Evolutionary conservation across 2,113 vertebrate species (phyloP).

Genomic region (Hepsetus odoe): DNA sequence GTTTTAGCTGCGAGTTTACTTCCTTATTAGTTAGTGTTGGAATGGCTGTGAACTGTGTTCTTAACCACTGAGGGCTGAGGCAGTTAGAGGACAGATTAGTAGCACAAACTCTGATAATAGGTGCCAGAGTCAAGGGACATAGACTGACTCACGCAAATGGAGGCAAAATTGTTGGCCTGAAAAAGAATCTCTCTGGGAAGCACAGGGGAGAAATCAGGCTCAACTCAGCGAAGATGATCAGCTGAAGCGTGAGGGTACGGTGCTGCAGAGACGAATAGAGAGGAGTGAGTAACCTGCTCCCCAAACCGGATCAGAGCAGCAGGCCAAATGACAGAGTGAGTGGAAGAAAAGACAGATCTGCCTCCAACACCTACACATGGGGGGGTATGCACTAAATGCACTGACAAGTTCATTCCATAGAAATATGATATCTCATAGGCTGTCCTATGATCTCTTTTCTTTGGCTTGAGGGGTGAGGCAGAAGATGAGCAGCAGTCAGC

Average conservation of each 20-base stretch:
- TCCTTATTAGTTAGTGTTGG: too few relatives aligned
- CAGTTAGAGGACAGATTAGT: neutral
- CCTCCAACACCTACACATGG: conserved; percentile 3
- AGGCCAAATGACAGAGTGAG: conserved; percentile 31
- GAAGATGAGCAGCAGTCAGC: too few relatives aligned
- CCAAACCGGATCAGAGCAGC: conserved; percentile 9
- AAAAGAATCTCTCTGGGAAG: neutral
- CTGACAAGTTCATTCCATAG: neutral
- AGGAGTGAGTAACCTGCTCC: conserved; percentile 6
- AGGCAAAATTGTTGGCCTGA: neutral
- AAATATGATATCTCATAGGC: too few relatives aligned
- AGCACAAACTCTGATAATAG: conserved; percentile 8
- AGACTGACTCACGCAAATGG: neutral
- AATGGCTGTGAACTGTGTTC: neutral
- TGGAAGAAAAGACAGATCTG: conserved; percentile 11
- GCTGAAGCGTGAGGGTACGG: neutral
- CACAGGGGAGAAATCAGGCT: neutral
- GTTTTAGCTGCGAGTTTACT: too few relatives aligned
- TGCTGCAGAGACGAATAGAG: conserved; percentile 15
- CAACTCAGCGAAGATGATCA: neutral
- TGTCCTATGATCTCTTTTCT: too few relatives aligned
- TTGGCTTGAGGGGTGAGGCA: too few relatives aligned
- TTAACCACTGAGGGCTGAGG: neutral
- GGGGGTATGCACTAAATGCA: neutral
- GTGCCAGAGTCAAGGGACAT: neutral